Base-by-base conservation (phyloP, 2,888 invertebrate species). In the Zhuqinia jingwanae region DNA sequence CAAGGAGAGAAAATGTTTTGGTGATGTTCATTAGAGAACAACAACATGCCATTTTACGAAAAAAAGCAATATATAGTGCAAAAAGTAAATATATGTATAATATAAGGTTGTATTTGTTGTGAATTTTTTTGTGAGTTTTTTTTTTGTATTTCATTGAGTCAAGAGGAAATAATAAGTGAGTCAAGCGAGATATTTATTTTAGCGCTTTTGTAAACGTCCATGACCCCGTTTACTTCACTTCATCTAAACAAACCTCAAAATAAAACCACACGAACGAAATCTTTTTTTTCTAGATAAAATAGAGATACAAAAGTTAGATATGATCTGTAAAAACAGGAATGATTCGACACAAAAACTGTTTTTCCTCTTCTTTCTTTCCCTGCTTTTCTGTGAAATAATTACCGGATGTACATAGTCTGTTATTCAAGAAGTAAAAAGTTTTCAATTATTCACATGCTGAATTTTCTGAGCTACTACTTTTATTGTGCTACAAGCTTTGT, bases 171-270 rank as follows among this genome's bases (percentile, higher is more conserved):
- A 25, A 60, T 25, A 30, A 15, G 36, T n/a, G 25, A 13, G 60
- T 36, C 36, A 36, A 36, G 3, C 30, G 50, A 30, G 68, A n/a
- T n/a, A n/a, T n/a, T n/a, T 15, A 68, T 3, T 36, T 36, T 6
- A 8, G 36, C 36, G 8, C 8, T 36, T 8, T n/a, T n/a, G n/a
- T n/a, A n/a, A n/a, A 36, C 8, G 36, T 56, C 56, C 80, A 25
- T 80, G 80, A 80, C 80, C 80, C 36, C 17, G n/a, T n/a, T n/a
- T n/a, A n/a, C n/a, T 79, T 80, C 22, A 80, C 53, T 68, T 80
- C 68, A 68, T 53, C 80, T 80, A 80, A 80, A 80, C 80, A 80
- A 80, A 20, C 80, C 80, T 20, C 53, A n/a, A 68, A 56, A 45
- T 68, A 60, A 77, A 77, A 58, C 60, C 75, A 30, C 17, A 30